Evolutionary conservation across 1,140 invertebrate genomes (phyloP).

Genomic region (Neuroterus valhalla): DNA sequence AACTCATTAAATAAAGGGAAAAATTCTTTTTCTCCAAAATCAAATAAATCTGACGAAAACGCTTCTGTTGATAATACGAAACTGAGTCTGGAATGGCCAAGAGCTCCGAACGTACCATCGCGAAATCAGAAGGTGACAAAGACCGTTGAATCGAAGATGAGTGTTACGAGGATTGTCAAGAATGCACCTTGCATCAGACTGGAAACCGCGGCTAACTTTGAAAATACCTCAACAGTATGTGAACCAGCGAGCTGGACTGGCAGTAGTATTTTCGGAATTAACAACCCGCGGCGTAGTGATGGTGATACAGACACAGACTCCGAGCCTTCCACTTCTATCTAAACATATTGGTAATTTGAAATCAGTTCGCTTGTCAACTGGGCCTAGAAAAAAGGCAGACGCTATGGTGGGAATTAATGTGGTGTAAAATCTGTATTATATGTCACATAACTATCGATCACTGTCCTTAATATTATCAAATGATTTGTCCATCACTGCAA

Average conservation of each 20-base stretch:
- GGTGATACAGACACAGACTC: conserved; percentile 61
- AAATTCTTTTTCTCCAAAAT: conserved; percentile 32
- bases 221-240: conserved; percentile 43
- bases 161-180: conserved; percentile 35
- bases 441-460: conserved; percentile 17
- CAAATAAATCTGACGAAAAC: conserved; percentile 25
- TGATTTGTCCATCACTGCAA: conserved; percentile 5
- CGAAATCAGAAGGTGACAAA: conserved; percentile 37
- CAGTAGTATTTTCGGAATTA: conserved; percentile 46
- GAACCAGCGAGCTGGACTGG: conserved; percentile 53
- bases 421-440: conserved; percentile 25
- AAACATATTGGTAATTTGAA: conserved; percentile 38
- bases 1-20: conserved; percentile 34
- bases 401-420: conserved; percentile 18
- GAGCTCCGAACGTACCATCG: conserved; percentile 37
- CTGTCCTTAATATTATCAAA: conserved; percentile 24
- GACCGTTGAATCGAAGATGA: conserved; percentile 29
- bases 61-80: conserved; percentile 28
- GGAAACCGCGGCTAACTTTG: conserved; percentile 53
- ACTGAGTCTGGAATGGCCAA: conserved; percentile 34
- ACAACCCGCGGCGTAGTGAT: conserved; percentile 54
- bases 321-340: conserved; percentile 70
- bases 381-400: conserved; percentile 11
- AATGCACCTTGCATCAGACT: conserved; percentile 58
- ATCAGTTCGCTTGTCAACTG: neutral